These are phyloP conservation scores for Drosophila mulleri DNA, from an alignment of 2,888 invertebrate species.

Conservation along the genomic window DNA sequence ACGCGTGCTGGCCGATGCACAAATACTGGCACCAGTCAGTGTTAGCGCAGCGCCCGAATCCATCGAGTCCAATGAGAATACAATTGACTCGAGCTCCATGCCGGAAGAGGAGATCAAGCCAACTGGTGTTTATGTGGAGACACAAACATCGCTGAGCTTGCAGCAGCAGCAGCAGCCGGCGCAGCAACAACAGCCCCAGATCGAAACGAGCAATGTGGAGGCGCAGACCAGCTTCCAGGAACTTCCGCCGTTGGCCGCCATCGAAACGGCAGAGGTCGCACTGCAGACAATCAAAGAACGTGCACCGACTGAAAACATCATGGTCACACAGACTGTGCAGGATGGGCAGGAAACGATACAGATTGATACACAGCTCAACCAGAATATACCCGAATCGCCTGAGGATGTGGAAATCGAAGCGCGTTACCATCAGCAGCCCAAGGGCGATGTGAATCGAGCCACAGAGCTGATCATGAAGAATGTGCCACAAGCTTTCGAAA, in stretches of 20 bases:
- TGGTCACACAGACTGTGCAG: conserved; percentile 88
- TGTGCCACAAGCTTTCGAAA: conserved; percentile 91
- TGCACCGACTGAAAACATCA: conserved; percentile 88
- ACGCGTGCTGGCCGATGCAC: conserved; percentile 75
- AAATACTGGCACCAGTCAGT: conserved; percentile 66
- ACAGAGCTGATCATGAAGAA: conserved; percentile 90
- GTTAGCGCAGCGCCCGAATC: conserved; percentile 74
- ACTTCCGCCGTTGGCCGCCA: conserved; percentile 30
- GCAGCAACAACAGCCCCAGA: conserved; percentile 41
- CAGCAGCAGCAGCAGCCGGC: conserved; percentile 63
- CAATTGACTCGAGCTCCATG: conserved; percentile 90
- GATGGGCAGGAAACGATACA: conserved; percentile 90
- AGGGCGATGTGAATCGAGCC: conserved; percentile 86
- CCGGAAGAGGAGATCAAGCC: conserved; percentile 88
- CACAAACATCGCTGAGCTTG: conserved; percentile 89
- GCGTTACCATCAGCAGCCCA: conserved; percentile 87
- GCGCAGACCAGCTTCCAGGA: conserved; percentile 87
- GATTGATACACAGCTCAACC: conserved; percentile 88
- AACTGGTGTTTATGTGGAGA: conserved; percentile 86
- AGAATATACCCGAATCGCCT: conserved; percentile 86
- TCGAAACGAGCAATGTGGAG: conserved; percentile 85
- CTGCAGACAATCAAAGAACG: conserved; percentile 84
- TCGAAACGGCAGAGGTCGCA: conserved; percentile 81
- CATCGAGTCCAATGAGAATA: conserved; percentile 83
- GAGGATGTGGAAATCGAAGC: conserved; percentile 90